phyloP scores from a whole-genome alignment of 2,888 invertebrate genomes.

The Phaonia tiefii region DNA sequence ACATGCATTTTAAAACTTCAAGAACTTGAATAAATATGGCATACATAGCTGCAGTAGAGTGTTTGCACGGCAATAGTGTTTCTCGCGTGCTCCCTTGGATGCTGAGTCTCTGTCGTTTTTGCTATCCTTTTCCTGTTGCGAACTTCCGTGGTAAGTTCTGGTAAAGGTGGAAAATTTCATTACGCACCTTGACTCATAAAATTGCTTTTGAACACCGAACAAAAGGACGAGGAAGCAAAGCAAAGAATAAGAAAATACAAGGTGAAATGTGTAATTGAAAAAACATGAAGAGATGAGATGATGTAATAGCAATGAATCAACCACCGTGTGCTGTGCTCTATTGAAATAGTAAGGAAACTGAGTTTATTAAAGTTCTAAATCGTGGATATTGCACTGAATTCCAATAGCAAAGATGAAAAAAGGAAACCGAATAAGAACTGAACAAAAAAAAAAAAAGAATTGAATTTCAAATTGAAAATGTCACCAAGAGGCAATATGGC shows the following conservation, averaged over 20 bases:
- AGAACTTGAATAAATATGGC: conserved; percentile 55
- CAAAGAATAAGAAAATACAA: neutral
- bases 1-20: conserved; percentile 50
- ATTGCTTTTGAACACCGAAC: conserved; percentile 47
- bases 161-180: conserved; percentile 56
- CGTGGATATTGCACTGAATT: conserved; percentile 34
- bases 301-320: conserved; percentile 22
- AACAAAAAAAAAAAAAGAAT: conserved; percentile 43
- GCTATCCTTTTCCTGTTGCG: no score
- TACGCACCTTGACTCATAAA: conserved; percentile 65
- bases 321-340: conserved; percentile 11
- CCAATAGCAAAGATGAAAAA: neutral
- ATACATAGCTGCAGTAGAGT: conserved; percentile 30
- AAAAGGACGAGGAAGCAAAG: neutral
- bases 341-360: conserved; percentile 21
- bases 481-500: conserved; percentile 48
- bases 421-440: conserved; percentile 18
- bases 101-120: no score
- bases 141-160: conserved; percentile 24
- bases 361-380: conserved; percentile 57
- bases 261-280: conserved; percentile 2
- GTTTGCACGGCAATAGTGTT: conserved; percentile 1
- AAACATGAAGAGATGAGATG: no score
- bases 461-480: conserved; percentile 63
- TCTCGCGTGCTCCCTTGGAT: neutral